Base-by-base conservation (phyloP, 1,140 invertebrate genomes). In the Trichonephila clavata region DNA sequence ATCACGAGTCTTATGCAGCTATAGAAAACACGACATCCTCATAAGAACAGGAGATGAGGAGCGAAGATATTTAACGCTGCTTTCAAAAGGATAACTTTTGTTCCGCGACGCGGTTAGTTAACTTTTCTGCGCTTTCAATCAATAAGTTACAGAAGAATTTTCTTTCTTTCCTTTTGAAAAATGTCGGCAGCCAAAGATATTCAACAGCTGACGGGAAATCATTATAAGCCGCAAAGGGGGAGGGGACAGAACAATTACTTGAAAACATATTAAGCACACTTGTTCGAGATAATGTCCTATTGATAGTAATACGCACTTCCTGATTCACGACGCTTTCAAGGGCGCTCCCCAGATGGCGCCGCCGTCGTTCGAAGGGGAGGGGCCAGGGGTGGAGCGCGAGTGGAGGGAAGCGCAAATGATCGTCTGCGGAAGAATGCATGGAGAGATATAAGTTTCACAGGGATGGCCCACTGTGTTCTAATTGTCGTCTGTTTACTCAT, bases 171-270 rank as follows among this genome's bases (percentile, higher is more conserved):
- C 13, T 71, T 32, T 71, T 39, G 24, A 2, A 7, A 50, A 50
- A 50, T 50, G 24, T 39, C 27, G 13, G 71, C 27, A 90, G 27
- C 24, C 59, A 71, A 61, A 21, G 77, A 71, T 68, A n/a, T 24
- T n/a, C 32, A 83, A 57, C 88, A 90, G 57, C 68, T 80, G 89
- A 90, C 68, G 77, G 89, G 89, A 90, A 90, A 90, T 81, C 57
- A 81, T 81, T 61, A 90, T 27, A 27, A 57, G 21, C 59, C 86
- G 43, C 60, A 59, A 27, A 60, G n/a, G 50, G 68, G 65, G 43
- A 24, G 43, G 21, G 32, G 65, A 63, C 27, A 65, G 24, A 65
- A 90, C 68, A 81, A 81, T 80, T 90, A 81, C 89, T 77, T 27
- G 27, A 89, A 68, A 71, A 50, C 87, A 43, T 61, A 65, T 68